Conservation (phyloP, 2,797 vertebrate species). For the Phoxinus dragarum region DNA sequence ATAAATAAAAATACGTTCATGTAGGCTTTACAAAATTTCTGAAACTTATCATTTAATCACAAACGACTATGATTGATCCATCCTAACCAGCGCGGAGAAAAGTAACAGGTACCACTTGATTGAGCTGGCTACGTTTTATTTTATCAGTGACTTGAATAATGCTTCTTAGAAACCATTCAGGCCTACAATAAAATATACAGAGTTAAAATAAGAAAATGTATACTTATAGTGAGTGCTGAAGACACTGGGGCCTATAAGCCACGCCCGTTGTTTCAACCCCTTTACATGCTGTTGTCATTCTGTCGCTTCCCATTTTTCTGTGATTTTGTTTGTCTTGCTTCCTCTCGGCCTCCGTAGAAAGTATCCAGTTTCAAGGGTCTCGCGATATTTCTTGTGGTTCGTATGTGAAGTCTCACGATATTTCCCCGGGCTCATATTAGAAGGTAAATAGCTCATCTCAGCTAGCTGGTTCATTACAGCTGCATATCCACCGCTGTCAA, state of each 20-base stretch:
- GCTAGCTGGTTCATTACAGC: conserved; percentile 30
- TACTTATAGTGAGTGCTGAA: not conserved
- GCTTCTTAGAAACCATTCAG: not conserved
- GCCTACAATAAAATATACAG: not conserved
- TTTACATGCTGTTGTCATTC: not conserved
- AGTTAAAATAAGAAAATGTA: not conserved
- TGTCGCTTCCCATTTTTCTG: not conserved
- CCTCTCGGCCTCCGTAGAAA: conserved; percentile 18
- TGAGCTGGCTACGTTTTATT: not conserved
- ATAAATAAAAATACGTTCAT: not conserved
- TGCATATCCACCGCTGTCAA: conserved; percentile 9
- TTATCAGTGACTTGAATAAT: not conserved
- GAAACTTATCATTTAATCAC: not conserved
- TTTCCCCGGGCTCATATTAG: not conserved
- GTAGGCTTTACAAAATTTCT: not conserved
- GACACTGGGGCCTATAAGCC: not conserved
- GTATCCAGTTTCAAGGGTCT: not conserved
- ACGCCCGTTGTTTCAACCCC: not conserved
- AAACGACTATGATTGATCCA: not conserved
- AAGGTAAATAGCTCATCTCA: conserved; percentile 46
- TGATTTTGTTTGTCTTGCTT: not conserved
- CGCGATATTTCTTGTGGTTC: not conserved
- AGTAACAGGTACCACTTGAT: not conserved
- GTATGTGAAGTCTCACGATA: conserved; percentile 34
- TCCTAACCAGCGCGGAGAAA: not conserved